These are phyloP conservation scores for Cyphomyrus discorhynchus DNA, from an alignment of 2,113 vertebrate species.

Conservation along the genomic window DNA sequence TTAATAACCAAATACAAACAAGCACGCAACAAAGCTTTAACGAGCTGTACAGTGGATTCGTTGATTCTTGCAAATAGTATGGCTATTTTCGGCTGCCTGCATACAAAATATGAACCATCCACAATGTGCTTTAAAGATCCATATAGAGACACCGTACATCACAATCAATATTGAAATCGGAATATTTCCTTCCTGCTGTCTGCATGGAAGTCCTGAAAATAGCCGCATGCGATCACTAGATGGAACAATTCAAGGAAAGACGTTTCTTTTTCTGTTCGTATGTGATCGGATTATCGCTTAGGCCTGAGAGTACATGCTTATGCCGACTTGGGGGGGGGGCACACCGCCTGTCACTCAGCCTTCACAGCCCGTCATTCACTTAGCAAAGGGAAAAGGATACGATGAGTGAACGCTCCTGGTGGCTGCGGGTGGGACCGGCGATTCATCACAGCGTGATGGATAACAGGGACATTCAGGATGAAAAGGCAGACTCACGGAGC, in stretches of 20 bases:
- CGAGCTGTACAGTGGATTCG: neutral
- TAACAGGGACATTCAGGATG: slow-evolving; percentile 50
- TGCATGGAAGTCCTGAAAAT: slow-evolving; percentile 10
- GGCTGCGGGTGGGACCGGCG: slow-evolving; percentile 55
- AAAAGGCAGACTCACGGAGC: slow-evolving; percentile 61
- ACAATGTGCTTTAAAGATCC: neutral
- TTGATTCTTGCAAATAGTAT: neutral
- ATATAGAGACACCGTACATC: neutral
- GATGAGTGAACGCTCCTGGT: slow-evolving; percentile 34
- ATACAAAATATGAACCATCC: neutral
- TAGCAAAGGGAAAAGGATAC: slow-evolving; percentile 15
- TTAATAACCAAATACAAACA: neutral
- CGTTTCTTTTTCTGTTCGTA: neutral
- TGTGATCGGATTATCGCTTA: slow-evolving; percentile 4
- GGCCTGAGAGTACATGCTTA: neutral
- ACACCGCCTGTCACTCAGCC: neutral
- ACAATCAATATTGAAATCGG: neutral
- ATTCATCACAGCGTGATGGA: slow-evolving; percentile 65
- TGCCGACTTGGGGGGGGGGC: neutral
- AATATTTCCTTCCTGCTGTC: slow-evolving; percentile 4
- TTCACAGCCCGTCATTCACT: neutral
- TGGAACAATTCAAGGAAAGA: slow-evolving; percentile 17
- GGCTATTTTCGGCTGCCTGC: neutral
- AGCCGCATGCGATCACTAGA: slow-evolving; percentile 7
- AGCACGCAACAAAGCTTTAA: neutral